Conservation (phyloP, 2,888 invertebrate species). For the Andrena minutula region DNA sequence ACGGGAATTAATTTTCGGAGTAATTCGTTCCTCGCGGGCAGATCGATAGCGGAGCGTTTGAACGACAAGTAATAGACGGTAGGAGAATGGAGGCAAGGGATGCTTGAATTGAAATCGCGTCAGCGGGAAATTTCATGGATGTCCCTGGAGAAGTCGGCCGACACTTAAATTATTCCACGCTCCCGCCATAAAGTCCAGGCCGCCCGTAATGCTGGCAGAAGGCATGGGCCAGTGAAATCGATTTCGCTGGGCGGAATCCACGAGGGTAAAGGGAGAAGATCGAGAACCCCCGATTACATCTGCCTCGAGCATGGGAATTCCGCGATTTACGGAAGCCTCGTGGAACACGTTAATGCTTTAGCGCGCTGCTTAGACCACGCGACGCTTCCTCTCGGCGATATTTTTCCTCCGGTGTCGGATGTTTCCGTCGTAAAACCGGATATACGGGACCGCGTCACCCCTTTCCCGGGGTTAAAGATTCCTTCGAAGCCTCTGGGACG, state of each 20-base stretch:
- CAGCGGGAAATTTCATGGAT: conserved; percentile 1
- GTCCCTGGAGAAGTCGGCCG: conserved; percentile 11
- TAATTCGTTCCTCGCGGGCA: too few relatives aligned
- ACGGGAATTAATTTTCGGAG: neutral
- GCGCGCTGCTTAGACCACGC: conserved; percentile 65
- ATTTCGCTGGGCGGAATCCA: conserved; percentile 10
- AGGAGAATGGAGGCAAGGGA: neutral
- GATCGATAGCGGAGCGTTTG: too few relatives aligned
- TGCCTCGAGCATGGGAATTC: conserved; percentile 44
- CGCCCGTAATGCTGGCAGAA: conserved; percentile 3
- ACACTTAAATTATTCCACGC: conserved; percentile 25
- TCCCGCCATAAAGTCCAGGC: conserved; percentile 13
- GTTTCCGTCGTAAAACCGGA: conserved; percentile 74
- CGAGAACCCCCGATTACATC: conserved; percentile 39
- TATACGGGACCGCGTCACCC: conserved; percentile 64
- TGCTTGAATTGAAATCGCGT: conserved; percentile 10
- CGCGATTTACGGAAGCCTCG: conserved; percentile 63
- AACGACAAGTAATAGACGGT: too few relatives aligned
- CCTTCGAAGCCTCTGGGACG: conserved; percentile 12
- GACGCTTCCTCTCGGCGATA: conserved; percentile 62
- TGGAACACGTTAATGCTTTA: conserved; percentile 53
- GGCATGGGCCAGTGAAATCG: conserved; percentile 11
- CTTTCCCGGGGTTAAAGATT: conserved; percentile 19
- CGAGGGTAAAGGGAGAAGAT: conserved; percentile 11
- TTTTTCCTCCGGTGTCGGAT: conserved; percentile 70